Evolutionary conservation across 2,888 invertebrate species (phyloP).

Genomic region (Leptopilina syphax): DNA sequence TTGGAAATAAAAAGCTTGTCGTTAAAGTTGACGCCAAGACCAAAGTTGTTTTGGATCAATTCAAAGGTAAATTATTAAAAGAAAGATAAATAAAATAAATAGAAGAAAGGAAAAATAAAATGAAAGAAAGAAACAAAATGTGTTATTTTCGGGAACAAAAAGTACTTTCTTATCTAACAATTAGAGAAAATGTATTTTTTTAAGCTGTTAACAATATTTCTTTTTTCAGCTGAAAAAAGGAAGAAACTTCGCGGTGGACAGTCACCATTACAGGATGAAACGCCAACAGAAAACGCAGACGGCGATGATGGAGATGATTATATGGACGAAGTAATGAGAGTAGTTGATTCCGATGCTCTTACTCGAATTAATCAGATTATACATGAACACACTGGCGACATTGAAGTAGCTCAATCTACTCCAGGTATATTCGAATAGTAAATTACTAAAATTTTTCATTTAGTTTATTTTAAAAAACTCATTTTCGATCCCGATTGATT

Average conservation of each 20-base stretch:
- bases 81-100: too few species aligned
- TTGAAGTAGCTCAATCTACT: conserved; percentile 72
- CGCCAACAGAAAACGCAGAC: conserved; percentile 79
- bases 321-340: conserved; percentile 87
- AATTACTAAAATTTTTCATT: too few species aligned
- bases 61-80: conserved; percentile 82
- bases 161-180: too few species aligned
- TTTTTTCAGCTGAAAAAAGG: conserved; percentile 79
- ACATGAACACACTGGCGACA: conserved; percentile 82
- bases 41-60: conserved; percentile 94
- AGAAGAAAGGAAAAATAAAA: too few species aligned
- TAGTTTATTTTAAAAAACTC: background rate
- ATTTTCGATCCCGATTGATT: background rate
- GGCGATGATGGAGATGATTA: conserved; percentile 81
- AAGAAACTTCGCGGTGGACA: conserved; percentile 80
- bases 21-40: conserved; percentile 99
- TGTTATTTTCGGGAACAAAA: too few species aligned
- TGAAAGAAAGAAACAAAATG: too few species aligned
- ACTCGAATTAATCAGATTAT: conserved; percentile 89
- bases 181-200: too few species aligned
- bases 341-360: conserved; percentile 86
- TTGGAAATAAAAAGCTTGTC: conserved; percentile 95
- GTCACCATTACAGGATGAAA: conserved; percentile 80
- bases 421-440: conserved; percentile 62
- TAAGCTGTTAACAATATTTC: background rate